These are phyloP conservation scores for Sarcoramphus papa DNA, from an alignment of 2,797 vertebrate species.

Conservation along the genomic window DNA sequence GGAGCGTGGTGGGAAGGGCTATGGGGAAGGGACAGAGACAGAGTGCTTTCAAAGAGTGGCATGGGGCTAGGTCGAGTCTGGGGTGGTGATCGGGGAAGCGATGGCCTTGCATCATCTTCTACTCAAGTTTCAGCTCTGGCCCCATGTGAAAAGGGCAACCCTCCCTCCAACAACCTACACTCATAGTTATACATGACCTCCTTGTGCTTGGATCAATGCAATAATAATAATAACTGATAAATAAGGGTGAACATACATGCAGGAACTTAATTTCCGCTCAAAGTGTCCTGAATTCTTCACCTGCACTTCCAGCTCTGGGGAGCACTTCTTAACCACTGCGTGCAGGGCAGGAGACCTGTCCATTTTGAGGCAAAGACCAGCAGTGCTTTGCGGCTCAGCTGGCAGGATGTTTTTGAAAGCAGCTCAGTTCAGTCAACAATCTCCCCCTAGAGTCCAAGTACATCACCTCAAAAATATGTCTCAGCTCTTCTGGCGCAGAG, in stretches of 20 bases:
- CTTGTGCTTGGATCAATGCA: background rate
- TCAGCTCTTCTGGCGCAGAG: background rate
- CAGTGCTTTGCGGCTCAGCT: background rate
- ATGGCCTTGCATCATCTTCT: background rate
- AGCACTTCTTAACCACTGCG: accelerated
- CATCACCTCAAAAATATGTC: constrained; percentile 46
- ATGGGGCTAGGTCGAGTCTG: accelerated
- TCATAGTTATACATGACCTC: background rate
- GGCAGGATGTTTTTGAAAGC: constrained; percentile 35
- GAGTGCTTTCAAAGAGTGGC: background rate
- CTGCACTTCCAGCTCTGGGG: background rate
- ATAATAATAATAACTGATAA: background rate
- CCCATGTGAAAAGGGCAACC: background rate
- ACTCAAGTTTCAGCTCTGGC: background rate
- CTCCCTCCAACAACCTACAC: background rate
- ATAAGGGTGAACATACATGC: background rate
- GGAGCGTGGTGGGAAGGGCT: background rate
- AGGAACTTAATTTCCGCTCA: background rate
- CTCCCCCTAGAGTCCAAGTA: constrained; percentile 24
- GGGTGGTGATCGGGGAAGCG: background rate
- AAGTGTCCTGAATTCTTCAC: background rate
- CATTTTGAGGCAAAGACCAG: constrained; percentile 3
- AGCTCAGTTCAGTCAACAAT: constrained; percentile 21
- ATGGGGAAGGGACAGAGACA: background rate
- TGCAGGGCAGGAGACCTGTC: background rate